Percentiles rank a stretch among this genome's conserved stretches.
Evolutionary conservation across 2,113 vertebrate genomes (phyloP).

Genomic region (Zosterops lateralis): DNA sequence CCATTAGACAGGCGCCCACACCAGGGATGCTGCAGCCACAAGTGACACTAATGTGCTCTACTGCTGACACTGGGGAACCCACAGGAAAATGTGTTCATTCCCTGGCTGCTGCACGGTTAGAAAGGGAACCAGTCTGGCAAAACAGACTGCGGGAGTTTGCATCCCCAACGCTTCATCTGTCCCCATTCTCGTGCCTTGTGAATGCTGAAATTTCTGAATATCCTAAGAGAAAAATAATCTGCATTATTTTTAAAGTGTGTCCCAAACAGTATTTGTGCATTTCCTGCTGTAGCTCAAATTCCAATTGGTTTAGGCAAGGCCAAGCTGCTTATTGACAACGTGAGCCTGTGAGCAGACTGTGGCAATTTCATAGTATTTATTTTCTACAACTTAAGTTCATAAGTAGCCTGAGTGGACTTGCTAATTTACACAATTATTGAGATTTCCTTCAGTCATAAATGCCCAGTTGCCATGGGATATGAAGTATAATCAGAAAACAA

Average conservation of each 20-base stretch:
- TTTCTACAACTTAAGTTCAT: neutral
- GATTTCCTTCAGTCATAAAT: neutral
- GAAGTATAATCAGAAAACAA: neutral
- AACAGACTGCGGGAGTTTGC: neutral
- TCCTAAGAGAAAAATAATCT: neutral
- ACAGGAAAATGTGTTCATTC: neutral
- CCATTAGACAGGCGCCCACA: slow-evolving; percentile 23
- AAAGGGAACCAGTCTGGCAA: neutral
- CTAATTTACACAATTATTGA: neutral
- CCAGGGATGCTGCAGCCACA: slow-evolving; percentile 36
- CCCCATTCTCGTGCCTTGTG: neutral
- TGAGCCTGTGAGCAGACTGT: neutral
- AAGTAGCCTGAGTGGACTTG: neutral
- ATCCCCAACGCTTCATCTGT: neutral
- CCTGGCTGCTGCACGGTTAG: neutral
- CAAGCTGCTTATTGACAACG: neutral
- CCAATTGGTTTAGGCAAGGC: neutral
- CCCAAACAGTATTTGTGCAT: neutral
- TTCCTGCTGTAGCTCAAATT: neutral
- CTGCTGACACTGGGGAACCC: slow-evolving; percentile 15
- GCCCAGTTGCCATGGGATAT: neutral
- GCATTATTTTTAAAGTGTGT: fast-evolving
- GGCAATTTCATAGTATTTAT: neutral
- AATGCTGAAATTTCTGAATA: neutral
- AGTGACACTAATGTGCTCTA: slow-evolving; percentile 53